Base-by-base conservation (phyloP, 2,888 invertebrate species). In the Zaprionus obscuricornis region DNA sequence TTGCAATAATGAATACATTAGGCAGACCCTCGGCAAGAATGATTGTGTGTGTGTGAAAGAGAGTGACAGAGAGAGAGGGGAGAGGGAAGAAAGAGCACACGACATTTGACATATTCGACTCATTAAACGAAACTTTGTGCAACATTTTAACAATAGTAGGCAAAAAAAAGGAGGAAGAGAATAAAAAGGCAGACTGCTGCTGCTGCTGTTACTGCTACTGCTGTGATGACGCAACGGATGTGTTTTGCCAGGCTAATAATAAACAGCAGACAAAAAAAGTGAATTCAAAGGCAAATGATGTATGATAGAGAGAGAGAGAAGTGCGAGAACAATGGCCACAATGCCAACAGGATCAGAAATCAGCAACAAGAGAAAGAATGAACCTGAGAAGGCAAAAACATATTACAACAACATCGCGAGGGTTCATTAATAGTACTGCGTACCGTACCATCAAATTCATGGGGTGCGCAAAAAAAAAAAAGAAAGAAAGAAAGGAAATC, bases 171-270 rank as follows among this genome's bases (percentile, higher is more conserved):
- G n/a, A n/a, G n/a, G n/a, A n/a, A n/a, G n/a, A n/a, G n/a, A n/a
- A n/a, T n/a, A n/a, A n/a, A n/a, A n/a, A n/a, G n/a, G n/a, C n/a
- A n/a, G n/a, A n/a, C n/a, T n/a, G n/a, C n/a, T n/a, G n/a, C n/a
- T n/a, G n/a, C n/a, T n/a, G n/a, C n/a, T n/a, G n/a, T n/a, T n/a
- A n/a, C n/a, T n/a, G n/a, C n/a, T n/a, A n/a, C n/a, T n/a, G 59
- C 59, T 66, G 62, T 37, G 45, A 46, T 45, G 20, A 29, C 50
- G 45, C 18, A 46, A 45, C 69, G 69, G 77, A 73, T 84, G 60
- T 83, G 60, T 67, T 82, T n/a, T 78, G 81, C 85, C 86, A 59
- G 81, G 82, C 82, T 82, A 82, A 82, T 82, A 85, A 82, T 82
- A 76, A 85, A 72, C 71, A 83, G 50, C 58, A 55, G 36, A 63